phyloP scores from a whole-genome alignment of 1,140 invertebrate genomes.

The Araneus ventricosus region DNA sequence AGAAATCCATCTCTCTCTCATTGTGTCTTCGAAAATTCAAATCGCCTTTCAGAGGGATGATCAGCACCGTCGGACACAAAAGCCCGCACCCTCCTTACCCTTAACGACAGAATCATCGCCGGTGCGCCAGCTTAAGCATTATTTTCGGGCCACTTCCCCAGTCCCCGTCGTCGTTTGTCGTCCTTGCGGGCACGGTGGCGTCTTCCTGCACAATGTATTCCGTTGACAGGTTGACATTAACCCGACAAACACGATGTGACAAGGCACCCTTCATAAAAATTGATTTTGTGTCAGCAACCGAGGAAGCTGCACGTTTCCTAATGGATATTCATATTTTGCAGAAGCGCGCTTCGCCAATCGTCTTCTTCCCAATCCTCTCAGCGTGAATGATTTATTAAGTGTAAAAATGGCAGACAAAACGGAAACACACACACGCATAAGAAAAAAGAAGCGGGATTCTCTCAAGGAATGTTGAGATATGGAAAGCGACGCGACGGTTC shows the following conservation, averaged over 20 bases:
- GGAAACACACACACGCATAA: background rate
- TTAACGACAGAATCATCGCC: background rate
- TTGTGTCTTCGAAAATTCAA: conserved; percentile 1
- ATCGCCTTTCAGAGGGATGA: background rate
- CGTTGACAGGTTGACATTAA: conserved; percentile 39
- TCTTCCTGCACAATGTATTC: conserved; percentile 41
- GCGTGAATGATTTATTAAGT: conserved; percentile 53
- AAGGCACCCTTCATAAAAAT: conserved; percentile 55
- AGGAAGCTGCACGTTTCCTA: background rate
- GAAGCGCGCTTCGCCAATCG: background rate
- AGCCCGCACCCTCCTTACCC: background rate
- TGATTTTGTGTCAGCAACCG: conserved; percentile 49
- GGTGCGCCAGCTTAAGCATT: background rate
- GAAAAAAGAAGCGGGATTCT: background rate
- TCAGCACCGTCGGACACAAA: background rate
- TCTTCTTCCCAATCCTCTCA: background rate
- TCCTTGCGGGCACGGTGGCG: background rate
- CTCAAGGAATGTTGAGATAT: background rate
- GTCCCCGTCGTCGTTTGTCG: background rate
- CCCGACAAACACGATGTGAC: conserved; percentile 62
- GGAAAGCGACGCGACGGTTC: background rate
- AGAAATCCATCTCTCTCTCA: background rate
- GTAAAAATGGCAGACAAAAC: background rate
- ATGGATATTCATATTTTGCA: conserved; percentile 35
- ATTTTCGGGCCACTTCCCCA: background rate